These are phyloP conservation scores for Hofmannophila pseudospretella DNA, from an alignment of 2,888 invertebrate species.

Conservation along the genomic window DNA sequence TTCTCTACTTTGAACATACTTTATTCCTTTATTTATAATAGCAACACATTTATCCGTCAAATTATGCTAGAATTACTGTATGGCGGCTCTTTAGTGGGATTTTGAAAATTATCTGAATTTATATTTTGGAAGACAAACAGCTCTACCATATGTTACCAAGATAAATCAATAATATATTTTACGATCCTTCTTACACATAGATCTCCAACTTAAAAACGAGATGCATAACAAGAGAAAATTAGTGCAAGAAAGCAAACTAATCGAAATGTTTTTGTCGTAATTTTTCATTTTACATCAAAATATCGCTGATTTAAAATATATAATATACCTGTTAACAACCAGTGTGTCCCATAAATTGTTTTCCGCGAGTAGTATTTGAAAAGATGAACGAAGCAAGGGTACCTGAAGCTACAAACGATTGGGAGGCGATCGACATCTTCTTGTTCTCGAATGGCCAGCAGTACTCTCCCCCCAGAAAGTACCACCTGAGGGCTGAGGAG, in stretches of 20 bases:
- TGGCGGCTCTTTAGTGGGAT: no score
- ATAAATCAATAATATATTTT: not conserved
- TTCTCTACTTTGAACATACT: no score
- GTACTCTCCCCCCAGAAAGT: slow-evolving; percentile 57
- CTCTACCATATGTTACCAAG: not conserved
- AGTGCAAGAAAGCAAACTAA: no score
- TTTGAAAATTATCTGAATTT: no score
- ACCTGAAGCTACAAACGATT: not conserved
- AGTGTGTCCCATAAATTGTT: not conserved
- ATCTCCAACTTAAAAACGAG: no score
- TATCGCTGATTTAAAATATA: no score
- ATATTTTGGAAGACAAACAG: not conserved
- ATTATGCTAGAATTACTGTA: no score
- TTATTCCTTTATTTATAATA: no score
- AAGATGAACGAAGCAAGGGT: not conserved
- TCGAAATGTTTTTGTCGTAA: no score
- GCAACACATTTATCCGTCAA: no score
- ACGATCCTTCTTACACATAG: not conserved
- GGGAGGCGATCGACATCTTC: slow-evolving; percentile 48
- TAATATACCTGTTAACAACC: not conserved
- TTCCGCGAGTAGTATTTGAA: not conserved
- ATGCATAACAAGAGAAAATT: not conserved
- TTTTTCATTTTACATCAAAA: no score
- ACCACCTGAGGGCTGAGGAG: slow-evolving; percentile 42
- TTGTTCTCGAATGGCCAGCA: slow-evolving; percentile 59